Evolutionary conservation across 2,797 vertebrate species (phyloP), one percentile per base, ranked within the genome.

Genomic region (Phoxinus dragarum): DNA sequence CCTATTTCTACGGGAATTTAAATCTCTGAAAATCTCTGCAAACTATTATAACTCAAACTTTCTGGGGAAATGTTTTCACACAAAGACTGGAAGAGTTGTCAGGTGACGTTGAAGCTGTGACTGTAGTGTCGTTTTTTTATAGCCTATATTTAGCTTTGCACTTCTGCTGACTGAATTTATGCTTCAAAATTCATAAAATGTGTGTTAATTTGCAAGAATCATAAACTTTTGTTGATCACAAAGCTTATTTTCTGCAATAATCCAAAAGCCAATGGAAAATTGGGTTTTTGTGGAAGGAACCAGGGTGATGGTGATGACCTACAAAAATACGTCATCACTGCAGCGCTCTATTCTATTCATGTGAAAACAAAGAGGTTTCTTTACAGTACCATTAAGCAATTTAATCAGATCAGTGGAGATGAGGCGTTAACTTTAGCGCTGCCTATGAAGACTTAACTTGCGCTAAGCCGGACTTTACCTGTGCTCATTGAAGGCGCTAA

Each of bases 401-500:
- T n/a, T 54, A 69, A 71, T 71, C 38, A 71, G 66, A 44, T 68
- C 31, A 36, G n/a, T 69, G 16, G 2, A 71, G 19, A 11, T 44
- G 47, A n/a, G 52, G 72, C 3, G 64, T 59, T 84, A 56, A 69
- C 47, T 71, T 84, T 72, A 64, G 42, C 52, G 11, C 66, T 14
- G 31, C 40, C 27, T 10, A 82, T 31, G 72, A 79, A 47, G 12
- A 17, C 52, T 44, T 52, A 21, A 23, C 19, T 19, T 61, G 76
- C 3, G 14, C 23, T 52, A 80, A 73, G 34, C n/a, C 36, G 16
- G 3, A 87, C 92, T 90, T 90, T 86, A 99, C 98, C 98, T 99
- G 91, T 96, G 97, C 77, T 99, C 98, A 36, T 98, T 98, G 92
- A 97, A 98, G 0, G 96, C 95, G 84, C 95, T 96, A 91, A 99